These are phyloP conservation scores for Temnothorax rugatulus DNA, from an alignment of 2,888 invertebrate species.

Conservation along the genomic window DNA sequence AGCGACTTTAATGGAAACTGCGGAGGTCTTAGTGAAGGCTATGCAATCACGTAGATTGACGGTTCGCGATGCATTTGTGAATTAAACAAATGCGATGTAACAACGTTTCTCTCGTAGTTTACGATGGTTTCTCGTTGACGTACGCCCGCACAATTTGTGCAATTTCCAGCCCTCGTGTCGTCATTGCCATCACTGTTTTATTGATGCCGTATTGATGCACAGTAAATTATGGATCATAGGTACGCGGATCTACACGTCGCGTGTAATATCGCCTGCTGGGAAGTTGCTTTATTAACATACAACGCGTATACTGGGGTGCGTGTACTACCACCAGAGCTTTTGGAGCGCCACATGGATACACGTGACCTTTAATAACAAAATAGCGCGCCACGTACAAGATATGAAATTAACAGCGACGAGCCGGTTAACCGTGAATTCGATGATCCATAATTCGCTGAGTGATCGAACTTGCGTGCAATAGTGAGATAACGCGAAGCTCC, in stretches of 20 bases:
- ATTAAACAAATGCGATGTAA: constrained; percentile 22
- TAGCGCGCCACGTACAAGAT: constrained; percentile 9
- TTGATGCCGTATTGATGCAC: constrained; percentile 19
- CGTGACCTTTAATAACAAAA: constrained; percentile 27
- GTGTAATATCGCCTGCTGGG: neutral
- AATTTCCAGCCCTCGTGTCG: neutral
- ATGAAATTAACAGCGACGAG: constrained; percentile 24
- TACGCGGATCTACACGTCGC: constrained; percentile 9
- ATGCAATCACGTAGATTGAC: constrained; percentile 20
- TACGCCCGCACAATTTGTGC: neutral
- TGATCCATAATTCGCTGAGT: constrained; percentile 1
- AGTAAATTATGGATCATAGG: constrained; percentile 18
- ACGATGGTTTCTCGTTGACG: neutral
- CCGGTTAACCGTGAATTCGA: neutral
- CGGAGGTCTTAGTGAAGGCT: neutral
- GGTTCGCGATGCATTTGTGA: neutral
- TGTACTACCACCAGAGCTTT: neutral
- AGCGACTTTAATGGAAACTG: constrained; percentile 13
- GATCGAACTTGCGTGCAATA: neutral
- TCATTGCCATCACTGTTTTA: constrained; percentile 8
- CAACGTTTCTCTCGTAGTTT: neutral
- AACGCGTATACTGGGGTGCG: neutral
- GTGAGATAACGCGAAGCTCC: neutral
- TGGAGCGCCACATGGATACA: neutral
- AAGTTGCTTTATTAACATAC: constrained; percentile 34